phyloP scores from a whole-genome alignment of 1,140 invertebrate genomes.

The Argopecten irradians region DNA sequence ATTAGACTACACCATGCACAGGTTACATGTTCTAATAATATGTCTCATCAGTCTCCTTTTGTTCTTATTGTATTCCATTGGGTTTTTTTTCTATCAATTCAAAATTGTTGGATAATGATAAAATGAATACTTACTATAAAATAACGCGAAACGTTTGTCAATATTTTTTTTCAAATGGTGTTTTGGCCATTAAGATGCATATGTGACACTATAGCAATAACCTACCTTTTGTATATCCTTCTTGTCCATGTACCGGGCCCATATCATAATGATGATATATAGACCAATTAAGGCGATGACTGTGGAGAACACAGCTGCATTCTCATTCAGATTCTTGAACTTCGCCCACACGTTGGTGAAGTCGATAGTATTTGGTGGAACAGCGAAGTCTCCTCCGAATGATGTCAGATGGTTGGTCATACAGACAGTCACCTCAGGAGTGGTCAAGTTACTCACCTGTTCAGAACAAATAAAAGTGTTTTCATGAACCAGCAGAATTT shows the following conservation, averaged over 20 bases:
- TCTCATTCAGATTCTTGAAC: constrained; percentile 73
- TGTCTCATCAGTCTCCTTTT: too few species aligned
- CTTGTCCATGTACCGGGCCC: constrained; percentile 79
- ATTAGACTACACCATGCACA: too few species aligned
- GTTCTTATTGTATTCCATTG: too few species aligned
- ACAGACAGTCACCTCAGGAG: constrained; percentile 76
- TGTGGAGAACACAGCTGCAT: constrained; percentile 77
- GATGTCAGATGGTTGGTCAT: constrained; percentile 80
- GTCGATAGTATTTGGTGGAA: constrained; percentile 80
- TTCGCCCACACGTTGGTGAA: constrained; percentile 80
- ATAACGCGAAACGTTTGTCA: too few species aligned
- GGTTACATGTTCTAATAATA: too few species aligned
- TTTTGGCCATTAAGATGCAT: too few species aligned
- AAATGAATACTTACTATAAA: too few species aligned
- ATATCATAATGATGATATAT: constrained; percentile 78
- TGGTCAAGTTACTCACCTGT: constrained; percentile 71
- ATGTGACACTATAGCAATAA: background rate
- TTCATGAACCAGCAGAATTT: background rate
- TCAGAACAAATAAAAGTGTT: background rate
- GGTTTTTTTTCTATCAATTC: too few species aligned
- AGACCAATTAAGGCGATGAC: constrained; percentile 78
- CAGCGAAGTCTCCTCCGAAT: constrained; percentile 80
- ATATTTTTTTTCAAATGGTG: too few species aligned
- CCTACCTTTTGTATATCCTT: constrained; percentile 74
- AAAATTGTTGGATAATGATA: too few species aligned